Percentiles rank a stretch among this genome's conserved stretches.
phyloP scores from a whole-genome alignment of 2,797 vertebrate species.

The Cyclopterus lumpus region DNA sequence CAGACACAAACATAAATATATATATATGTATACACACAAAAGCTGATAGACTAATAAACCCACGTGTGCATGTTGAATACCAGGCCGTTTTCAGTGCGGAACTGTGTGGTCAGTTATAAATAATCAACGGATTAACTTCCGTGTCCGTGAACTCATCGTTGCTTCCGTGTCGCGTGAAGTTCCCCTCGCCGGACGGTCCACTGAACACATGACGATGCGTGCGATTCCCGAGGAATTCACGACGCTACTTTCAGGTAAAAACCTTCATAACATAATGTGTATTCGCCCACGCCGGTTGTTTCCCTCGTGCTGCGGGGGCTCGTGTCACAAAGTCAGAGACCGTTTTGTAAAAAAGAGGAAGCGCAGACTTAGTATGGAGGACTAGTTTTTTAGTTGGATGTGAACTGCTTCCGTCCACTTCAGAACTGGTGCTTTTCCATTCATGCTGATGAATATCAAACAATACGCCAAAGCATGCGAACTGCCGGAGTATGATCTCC shows the following conservation, averaged over 20 bases:
- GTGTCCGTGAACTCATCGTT: slow-evolving; percentile 31
- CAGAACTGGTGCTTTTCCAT: background rate
- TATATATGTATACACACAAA: background rate
- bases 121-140: slow-evolving; percentile 74
- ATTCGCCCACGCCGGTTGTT: background rate
- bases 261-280: rapidly evolving
- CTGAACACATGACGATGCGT: slow-evolving; percentile 67
- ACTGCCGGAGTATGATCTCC: background rate
- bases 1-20: slow-evolving; percentile 4
- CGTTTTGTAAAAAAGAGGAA: slow-evolving; percentile 64
- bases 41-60: slow-evolving; percentile 31
- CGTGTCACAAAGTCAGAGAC: background rate
- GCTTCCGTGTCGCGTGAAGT: slow-evolving; percentile 66
- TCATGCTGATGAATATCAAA: background rate
- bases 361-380: slow-evolving; percentile 8
- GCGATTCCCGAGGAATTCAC: slow-evolving; percentile 81
- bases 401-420: background rate
- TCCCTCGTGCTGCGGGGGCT: background rate
- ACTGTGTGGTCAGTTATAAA: slow-evolving; percentile 59
- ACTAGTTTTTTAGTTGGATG: background rate
- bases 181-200: slow-evolving; percentile 8
- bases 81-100: background rate
- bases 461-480: background rate
- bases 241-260: slow-evolving; percentile 82
- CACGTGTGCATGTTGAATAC: slow-evolving; percentile 19